Percentiles rank a stretch among this genome's conserved stretches.
phyloP scores from a whole-genome alignment of 2,113 vertebrate genomes.

The Rostratula benghalensis region DNA sequence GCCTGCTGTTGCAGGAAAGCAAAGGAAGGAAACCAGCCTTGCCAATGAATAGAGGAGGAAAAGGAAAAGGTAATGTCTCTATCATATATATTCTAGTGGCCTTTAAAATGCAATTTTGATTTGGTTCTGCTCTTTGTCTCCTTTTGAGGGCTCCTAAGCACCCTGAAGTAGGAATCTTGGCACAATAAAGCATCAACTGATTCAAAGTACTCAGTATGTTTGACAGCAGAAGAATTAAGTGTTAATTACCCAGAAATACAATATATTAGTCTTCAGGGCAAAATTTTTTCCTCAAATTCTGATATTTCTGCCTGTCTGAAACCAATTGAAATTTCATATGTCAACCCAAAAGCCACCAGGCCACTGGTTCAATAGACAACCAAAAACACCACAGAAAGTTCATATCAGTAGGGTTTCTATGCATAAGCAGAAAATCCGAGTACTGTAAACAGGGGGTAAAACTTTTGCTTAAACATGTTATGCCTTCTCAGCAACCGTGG shows the following conservation, averaged over 20 bases:
- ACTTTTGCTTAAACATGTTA: background rate
- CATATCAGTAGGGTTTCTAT: background rate
- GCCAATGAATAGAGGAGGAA: background rate
- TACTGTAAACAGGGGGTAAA: background rate
- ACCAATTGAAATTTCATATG: background rate
- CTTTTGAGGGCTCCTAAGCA: background rate
- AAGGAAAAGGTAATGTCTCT: background rate
- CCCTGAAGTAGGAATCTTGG: background rate
- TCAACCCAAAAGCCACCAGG: background rate
- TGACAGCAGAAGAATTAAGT: background rate
- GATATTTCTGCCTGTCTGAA: background rate
- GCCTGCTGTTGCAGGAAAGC: background rate
- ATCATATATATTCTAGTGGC: background rate
- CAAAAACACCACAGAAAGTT: background rate
- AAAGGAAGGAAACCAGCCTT: background rate
- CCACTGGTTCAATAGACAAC: background rate
- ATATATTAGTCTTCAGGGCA: background rate
- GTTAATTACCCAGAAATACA: background rate
- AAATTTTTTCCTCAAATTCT: background rate
- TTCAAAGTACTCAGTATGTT: background rate
- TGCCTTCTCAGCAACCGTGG: constrained; percentile 9
- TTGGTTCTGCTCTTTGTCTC: background rate
- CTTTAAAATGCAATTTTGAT: background rate
- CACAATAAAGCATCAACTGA: background rate
- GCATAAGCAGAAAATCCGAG: background rate